Evolutionary conservation across 2,797 vertebrate species (phyloP), one percentile per base, ranked within the genome.

Genomic region (Pipistrellus nathusii): DNA sequence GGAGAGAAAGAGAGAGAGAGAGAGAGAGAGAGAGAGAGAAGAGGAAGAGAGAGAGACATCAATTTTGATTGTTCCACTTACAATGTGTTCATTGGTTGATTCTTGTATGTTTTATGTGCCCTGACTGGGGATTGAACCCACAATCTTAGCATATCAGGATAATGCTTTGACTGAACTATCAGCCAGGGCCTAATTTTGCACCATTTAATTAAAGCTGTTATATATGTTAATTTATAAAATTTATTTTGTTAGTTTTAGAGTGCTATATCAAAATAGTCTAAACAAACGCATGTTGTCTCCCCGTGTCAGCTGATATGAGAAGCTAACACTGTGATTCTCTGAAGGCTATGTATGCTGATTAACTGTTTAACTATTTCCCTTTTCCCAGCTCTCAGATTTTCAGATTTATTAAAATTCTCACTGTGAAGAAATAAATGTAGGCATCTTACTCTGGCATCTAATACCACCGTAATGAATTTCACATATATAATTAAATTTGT

Each of bases 341-440:
- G 20, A 95, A 41, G 18, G 6, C 11, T 38, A 1, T 83, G 46
- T 30, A 1, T 85, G 53, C 21, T 35, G 72, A 59, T 77, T 23
- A 91, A 46, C 46, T 55, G 38, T 85, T 82, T 80, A 21, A 62
- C 62, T 75, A 32, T 62, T 87, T 75, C 23, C 78, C 51, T 93
- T 76, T 92, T 55, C n/a, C 48, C 3, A 55, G 53, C 68, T 75
- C 8, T 72, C 38, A 89, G 53, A 57, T 17, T 64, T 91, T 87
- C 59, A 68, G 32, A 30, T 53, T 94, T 76, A 68, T 96, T 94
- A 77, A 93, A 92, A 62, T 94, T 95, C 59, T 90, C 46, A 75
- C 32, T 80, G 46, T 80, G n/a, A 77, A 86, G 69, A 83, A 72
- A 59, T 68, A 81, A 87, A 88, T 64, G n/a, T 32, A 68, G n/a